Base-by-base conservation (phyloP, 2,797 vertebrate species). In the Cryptoblepharus egeriae region DNA sequence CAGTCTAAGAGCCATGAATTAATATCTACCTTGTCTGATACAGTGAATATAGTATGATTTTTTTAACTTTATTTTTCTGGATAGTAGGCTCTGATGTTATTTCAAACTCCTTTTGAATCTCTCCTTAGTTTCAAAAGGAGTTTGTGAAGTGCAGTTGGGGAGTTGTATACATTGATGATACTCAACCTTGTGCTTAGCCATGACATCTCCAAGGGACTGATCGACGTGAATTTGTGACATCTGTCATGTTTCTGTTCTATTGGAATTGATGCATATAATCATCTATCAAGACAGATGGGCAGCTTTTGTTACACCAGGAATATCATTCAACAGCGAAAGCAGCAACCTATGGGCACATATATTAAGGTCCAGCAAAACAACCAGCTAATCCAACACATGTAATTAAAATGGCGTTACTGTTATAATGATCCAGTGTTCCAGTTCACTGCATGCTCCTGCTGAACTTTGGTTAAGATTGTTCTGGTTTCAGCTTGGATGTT, bases 291-390 rank as follows among this genome's bases (percentile, higher is more conserved):
- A 68, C 63, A 60, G 82, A 84, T 45, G 65, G 82, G 64, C 70
- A 74, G 61, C 52, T 84, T 68, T 79, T 84, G 69, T 79, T 69
- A 84, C 57, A 73, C 61, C 37, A 74, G 49, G 52, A 84, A 67
- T 79, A 61, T 67, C 61, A 71, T 49, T 73, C 63, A 58, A 85
- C 0, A 5, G 79, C 82, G 81, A 82, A 90, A 90, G 90, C 35
- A 60, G 28, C 45, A 79, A 49, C 52, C 39, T 49, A 28, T 74
- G 39, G 82, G 63, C 52, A 37, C 18, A 6, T 42, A 15, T 24
- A 32, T 10, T 45, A 68, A 58, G 61, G 64, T 49, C n/a, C 12
- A 30, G 52, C 30, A 28, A 9, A 67, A 74, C 22, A 18, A 11
- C 24, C n/a, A 68, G 37, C 5, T 37, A 68, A 60, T 60, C 35